Conservation (phyloP, 2,888 invertebrate genomes). For the Trichogramma dendrolimi region DNA sequence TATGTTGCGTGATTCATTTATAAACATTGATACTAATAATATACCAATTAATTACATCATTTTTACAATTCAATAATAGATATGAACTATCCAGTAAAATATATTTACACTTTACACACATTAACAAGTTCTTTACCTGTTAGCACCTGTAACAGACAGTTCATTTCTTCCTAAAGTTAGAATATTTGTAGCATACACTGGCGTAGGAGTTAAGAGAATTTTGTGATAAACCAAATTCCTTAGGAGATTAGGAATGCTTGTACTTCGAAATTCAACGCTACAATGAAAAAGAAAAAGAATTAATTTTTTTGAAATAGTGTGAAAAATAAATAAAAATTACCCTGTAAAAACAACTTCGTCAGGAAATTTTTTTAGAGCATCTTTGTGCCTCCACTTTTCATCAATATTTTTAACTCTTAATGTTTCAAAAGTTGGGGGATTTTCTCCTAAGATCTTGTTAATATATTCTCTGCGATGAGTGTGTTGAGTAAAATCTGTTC, state of each 20-base stretch:
- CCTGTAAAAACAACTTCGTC: conserved; percentile 29
- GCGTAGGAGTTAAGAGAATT: conserved; percentile 39
- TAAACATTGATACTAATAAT: too few species aligned
- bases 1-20: too few species aligned
- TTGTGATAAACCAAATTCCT: conserved; percentile 35
- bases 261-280: conserved; percentile 45
- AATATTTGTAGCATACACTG: conserved; percentile 39
- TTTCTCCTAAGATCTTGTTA: conserved; percentile 37
- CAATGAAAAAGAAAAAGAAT: conserved; percentile 20
- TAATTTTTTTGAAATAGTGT: conserved; percentile 7
- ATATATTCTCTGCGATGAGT: conserved; percentile 37
- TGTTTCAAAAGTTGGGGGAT: conserved; percentile 38
- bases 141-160: conserved; percentile 28
- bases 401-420: conserved; percentile 33
- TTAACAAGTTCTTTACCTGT: background rate
- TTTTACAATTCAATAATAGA: too few species aligned
- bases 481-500: conserved; percentile 41
- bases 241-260: conserved; percentile 35
- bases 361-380: conserved; percentile 28
- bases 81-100: too few species aligned
- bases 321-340: conserved; percentile 30
- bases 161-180: conserved; percentile 39
- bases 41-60: too few species aligned
- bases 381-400: conserved; percentile 30
- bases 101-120: background rate